Base-by-base conservation (phyloP, 1,140 invertebrate genomes). In the Ceratina australensis region DNA sequence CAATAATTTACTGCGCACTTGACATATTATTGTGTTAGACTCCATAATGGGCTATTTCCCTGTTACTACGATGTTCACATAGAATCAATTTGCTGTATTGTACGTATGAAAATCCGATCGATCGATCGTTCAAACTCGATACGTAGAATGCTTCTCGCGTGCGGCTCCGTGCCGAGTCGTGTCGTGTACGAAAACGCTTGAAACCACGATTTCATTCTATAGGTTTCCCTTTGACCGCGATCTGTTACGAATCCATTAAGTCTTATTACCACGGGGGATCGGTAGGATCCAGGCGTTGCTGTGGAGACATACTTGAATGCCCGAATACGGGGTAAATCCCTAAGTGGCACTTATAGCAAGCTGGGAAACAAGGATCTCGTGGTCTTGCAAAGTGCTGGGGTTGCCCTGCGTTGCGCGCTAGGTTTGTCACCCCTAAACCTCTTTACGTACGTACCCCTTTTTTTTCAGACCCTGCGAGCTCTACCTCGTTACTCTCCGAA, bases 341-440 rank as follows among this genome's bases (percentile, higher is more conserved):
- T 16, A 33, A 50, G 20, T 13, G 3, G 12, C 16, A 49, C 8
- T 72, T 20, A n/a, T 12, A 15, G 24, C 22, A 65, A 60, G 26
- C 60, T 18, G 47, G 56, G 56, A 78, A 81, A 74, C 61, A 78
- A 65, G 79, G 61, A 77, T 65, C 72, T 49, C 57, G 50, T 28
- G 66, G 71, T 75, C 18, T 78, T 57, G 68, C 59, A 59, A 68
- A 78, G 69, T 73, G 61, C 60, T 66, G 42, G 33, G 33, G 33
- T 42, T 13, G 26, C 65, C 33, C 13, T 49, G 49, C 26, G 22
- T 65, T 61, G 64, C 54, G 57, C 65, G 78, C 79, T 81, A 83
- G 78, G 66, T 83, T 69, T 81, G 72, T 86, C 85, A 69, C 47
- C 68, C 42, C 67, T 84, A 79, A 85, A 63, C 80, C 80, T 85